These are phyloP conservation scores for Malthinus seriepunctatus DNA, from an alignment of 2,888 invertebrate genomes.

Conservation along the genomic window DNA sequence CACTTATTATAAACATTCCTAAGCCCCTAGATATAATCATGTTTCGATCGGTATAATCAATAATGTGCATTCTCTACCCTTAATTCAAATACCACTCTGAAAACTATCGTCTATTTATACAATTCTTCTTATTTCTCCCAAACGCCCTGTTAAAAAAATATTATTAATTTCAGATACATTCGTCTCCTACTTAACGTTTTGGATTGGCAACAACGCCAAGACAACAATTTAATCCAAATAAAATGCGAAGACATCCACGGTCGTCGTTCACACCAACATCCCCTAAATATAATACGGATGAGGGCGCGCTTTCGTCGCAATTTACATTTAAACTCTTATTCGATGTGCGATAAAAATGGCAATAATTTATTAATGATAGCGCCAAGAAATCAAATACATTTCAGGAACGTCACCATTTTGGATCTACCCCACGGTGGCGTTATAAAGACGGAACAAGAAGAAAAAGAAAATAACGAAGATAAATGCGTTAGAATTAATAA, in stretches of 20 bases:
- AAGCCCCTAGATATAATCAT: too few species aligned
- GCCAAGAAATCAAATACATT: slow-evolving; percentile 55
- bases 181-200: slow-evolving; percentile 82
- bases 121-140: too few species aligned
- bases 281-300: slow-evolving; percentile 39
- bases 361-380: slow-evolving; percentile 72
- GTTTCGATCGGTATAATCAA: too few species aligned
- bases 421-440: slow-evolving; percentile 35
- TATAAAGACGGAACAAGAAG: slow-evolving; percentile 45
- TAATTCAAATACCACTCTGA: too few species aligned
- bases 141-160: too few species aligned
- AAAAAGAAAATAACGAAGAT: slow-evolving; percentile 44
- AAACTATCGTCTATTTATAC: too few species aligned
- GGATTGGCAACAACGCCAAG: slow-evolving; percentile 78
- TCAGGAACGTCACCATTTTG: slow-evolving; percentile 40
- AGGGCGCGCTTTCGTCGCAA: slow-evolving; percentile 48
- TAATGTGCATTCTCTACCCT: too few species aligned
- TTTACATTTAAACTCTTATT: slow-evolving; percentile 41
- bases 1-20: too few species aligned
- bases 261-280: slow-evolving; percentile 27
- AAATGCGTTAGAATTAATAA: slow-evolving; percentile 7
- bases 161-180: slow-evolving; percentile 70
- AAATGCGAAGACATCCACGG: slow-evolving; percentile 58
- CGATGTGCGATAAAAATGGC: slow-evolving; percentile 63
- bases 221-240: slow-evolving; percentile 46